Conservation (phyloP, 2,797 vertebrate genomes). For the Poecilia velifera region DNA sequence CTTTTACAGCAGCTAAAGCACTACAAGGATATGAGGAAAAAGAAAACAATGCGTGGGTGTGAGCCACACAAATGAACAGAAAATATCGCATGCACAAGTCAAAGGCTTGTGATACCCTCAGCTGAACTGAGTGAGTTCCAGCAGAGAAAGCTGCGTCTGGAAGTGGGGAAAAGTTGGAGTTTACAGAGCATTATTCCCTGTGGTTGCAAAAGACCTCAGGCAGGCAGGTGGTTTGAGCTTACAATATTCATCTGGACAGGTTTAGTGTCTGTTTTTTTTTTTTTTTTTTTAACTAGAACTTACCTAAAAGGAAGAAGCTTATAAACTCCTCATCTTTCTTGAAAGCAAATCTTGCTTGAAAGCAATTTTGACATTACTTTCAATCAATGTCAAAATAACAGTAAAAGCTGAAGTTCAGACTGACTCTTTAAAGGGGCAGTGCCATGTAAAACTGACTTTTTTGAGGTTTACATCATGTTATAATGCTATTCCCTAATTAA, state of each 20-base stretch:
- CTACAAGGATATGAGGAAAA: constrained; percentile 8
- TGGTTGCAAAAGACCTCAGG: constrained; percentile 16
- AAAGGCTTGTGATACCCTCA: constrained; percentile 13
- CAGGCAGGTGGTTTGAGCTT: background rate
- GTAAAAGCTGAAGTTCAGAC: background rate
- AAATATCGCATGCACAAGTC: constrained; percentile 13
- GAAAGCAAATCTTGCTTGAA: too few relatives aligned
- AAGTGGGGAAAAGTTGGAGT: constrained; percentile 9
- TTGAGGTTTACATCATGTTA: too few relatives aligned
- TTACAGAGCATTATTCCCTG: background rate
- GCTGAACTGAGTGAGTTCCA: constrained; percentile 8
- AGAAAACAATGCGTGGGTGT: constrained; percentile 4
- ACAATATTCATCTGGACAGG: background rate
- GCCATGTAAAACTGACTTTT: too few relatives aligned
- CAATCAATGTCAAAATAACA: background rate
- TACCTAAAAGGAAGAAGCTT: background rate
- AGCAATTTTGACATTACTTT: background rate
- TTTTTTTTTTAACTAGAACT: background rate
- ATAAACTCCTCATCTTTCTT: background rate
- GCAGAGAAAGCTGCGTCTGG: constrained; percentile 1
- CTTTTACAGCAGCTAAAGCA: constrained; percentile 3
- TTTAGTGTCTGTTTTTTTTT: background rate
- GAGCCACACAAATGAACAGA: constrained; percentile 8
- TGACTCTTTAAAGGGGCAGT: background rate
- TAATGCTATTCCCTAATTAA: too few relatives aligned